phyloP scores from a whole-genome alignment of 2,888 invertebrate species.

The Diaperis boleti region DNA sequence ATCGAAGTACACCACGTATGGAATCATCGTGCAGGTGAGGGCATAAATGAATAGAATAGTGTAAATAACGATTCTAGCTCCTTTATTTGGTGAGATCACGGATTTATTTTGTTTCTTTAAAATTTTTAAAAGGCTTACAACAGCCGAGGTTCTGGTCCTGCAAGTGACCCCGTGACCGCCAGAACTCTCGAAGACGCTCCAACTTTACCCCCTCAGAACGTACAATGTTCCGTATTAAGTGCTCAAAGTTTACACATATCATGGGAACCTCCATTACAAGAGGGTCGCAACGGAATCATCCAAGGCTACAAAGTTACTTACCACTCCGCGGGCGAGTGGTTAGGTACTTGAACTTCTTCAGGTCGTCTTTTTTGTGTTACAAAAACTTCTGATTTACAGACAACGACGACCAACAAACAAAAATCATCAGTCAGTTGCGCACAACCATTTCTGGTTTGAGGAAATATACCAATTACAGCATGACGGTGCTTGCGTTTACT shows the following conservation, averaged over 20 bases:
- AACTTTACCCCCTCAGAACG: constrained; percentile 84
- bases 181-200: constrained; percentile 91
- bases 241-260: constrained; percentile 88
- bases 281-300: constrained; percentile 86
- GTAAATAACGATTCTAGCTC: no score
- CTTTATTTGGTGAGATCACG: no score
- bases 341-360: constrained; percentile 70
- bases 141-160: constrained; percentile 87
- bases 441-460: constrained; percentile 81
- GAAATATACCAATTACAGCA: constrained; percentile 92
- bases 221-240: constrained; percentile 84
- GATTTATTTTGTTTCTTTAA: no score
- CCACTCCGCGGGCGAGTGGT: constrained; percentile 83
- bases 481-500: constrained; percentile 90
- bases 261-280: constrained; percentile 85
- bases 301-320: constrained; percentile 89
- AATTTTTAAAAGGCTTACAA: constrained; percentile 79
- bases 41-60: background rate
- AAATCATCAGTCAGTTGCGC: constrained; percentile 77
- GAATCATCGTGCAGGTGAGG: constrained; percentile 81
- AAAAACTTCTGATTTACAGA: constrained; percentile 66
- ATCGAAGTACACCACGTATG: constrained; percentile 84
- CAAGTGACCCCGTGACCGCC: constrained; percentile 82
- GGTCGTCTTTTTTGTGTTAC: background rate
- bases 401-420: constrained; percentile 81